Evolutionary conservation across 64 coral and sea anemone species (phyloP).

Genomic region (Platygyra sinensis): DNA sequence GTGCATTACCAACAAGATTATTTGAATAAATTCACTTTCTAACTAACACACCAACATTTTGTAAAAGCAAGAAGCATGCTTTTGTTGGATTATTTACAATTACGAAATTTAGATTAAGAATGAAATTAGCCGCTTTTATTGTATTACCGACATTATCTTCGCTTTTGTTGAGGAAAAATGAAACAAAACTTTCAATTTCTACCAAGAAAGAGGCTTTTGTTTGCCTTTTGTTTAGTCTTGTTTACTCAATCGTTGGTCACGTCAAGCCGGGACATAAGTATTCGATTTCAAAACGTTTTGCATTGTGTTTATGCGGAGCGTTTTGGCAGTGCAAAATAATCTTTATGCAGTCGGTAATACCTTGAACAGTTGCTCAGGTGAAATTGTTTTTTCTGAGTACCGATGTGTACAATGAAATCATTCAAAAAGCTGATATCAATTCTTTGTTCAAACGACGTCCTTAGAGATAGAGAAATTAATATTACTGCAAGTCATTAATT

Average conservation of each 20-base stretch:
- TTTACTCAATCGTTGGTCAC: neutral
- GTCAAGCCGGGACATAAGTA: neutral
- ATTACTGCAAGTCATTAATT: slow-evolving; percentile 21
- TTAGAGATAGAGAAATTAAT: neutral
- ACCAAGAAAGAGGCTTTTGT: neutral
- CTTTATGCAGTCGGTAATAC: neutral
- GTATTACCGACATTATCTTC: neutral
- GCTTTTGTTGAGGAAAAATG: neutral
- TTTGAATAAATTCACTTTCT: slow-evolving; percentile 3
- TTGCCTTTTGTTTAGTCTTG: slow-evolving; percentile 9
- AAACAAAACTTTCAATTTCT: neutral
- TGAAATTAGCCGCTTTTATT: neutral
- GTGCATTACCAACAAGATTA: neutral
- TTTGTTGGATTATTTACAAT: neutral
- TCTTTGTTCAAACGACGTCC: slow-evolving; percentile 1
- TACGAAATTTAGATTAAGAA: too few species aligned
- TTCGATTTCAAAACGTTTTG: neutral
- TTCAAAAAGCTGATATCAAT: neutral
- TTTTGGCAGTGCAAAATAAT: neutral
- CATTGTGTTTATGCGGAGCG: neutral
- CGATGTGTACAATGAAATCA: neutral
- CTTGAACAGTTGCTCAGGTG: neutral
- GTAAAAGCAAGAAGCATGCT: neutral
- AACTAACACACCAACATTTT: neutral
- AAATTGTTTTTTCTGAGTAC: neutral